Evolutionary conservation across 2,113 vertebrate genomes (phyloP), one percentile per base, ranked within the genome.

Genomic region (Deroptyus accipitrinus): DNA sequence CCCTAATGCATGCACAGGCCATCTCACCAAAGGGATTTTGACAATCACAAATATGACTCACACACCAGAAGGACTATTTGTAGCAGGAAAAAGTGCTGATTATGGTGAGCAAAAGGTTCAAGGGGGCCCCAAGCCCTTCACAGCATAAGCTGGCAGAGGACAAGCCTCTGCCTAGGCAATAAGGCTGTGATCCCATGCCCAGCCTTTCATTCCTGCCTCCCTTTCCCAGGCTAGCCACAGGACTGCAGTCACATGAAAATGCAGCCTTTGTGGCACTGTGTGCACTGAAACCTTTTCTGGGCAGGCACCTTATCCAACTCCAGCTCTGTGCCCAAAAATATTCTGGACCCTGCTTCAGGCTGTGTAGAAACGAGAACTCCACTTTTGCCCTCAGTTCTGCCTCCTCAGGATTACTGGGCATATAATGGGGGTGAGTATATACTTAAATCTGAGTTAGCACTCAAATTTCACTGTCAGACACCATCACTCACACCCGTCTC

Each of bases 111-210:
- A 4, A 84, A 78, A 61, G 8, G 46, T 78, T 90, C 57, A 46
- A 33, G 73, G 13, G 11, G 11, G 28, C 37, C 39, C 67, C 37
- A 46, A 41, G 7, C 24, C 44, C 35, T 77, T 22, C 52, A 62
- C 14, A 44, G 67, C 77, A 87, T 39, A 84, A 87, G 74, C 66
- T 91, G 91, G 44, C 74, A 92, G 63, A 76, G 44, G 42, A 86
- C 33, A 75, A 84, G 35, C 4, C 18, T 23, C 69, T 92, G 77
- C 61, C 51, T 37, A 63, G 39, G 73, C 80, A 95, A 39, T 78
- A 75, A 62, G 51, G 35, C 83, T 95, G 64, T 90, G 91, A 97
- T 88, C 79, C 72, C 9, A 2, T 86, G 86, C 79, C 90, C 88
- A 92, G 86, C 27, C 63, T 90, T 95, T 92, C 82, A 92, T 63